Base-by-base conservation (phyloP, 2,797 vertebrate genomes). In the Hybognathus amarus region DNA sequence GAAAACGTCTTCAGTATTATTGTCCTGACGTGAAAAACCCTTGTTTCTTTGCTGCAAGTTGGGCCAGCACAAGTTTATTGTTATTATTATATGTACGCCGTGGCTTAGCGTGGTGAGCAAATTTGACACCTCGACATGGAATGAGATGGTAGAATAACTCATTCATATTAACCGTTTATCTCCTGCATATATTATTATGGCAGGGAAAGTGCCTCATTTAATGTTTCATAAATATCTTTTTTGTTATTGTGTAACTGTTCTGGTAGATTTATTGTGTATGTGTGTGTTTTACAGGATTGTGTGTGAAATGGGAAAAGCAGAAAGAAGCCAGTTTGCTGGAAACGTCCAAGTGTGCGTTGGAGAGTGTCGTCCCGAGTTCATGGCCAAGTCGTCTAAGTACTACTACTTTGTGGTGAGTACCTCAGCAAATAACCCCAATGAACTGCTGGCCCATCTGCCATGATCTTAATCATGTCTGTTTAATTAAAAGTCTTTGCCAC, bases 331-430 rank as follows among this genome's bases (percentile, higher is more conserved):
- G 88, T 97, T 96, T 0, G 97, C 97, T 0, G 97, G 97, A 80
- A 96, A 97, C 0, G 96, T 98, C 88, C 95, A 99, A 89, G 97
- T 99, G 89, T 99, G 98, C 0, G 96, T 99, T 74, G 95, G 95
- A 5, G 96, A 97, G 77, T 99, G 98, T 90, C 95, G 91, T 81
- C 93, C 96, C 0, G 96, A 98, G 83, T 99, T 98, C 91, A 97
- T 95, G 95, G 97, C 97, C 84, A 96, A 94, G 73, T 97, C 97
- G 33, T 96, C 96, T 1, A 97, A 97, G 90, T 97, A 97, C 82
- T 99, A 99, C 89, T 99, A 97, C 88, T 99, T 99, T 91, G 98
- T 98, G 97, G 98, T 99, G 92, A 97, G 97, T 93, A 17, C 68
- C 54, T 68, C 27, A 15, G 45, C 66, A 77, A 83, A 70, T 77